Percentiles rank a stretch among this genome's conserved stretches.
Evolutionary conservation across 2,888 invertebrate genomes (phyloP).

Genomic region (Linyphia triangularis): DNA sequence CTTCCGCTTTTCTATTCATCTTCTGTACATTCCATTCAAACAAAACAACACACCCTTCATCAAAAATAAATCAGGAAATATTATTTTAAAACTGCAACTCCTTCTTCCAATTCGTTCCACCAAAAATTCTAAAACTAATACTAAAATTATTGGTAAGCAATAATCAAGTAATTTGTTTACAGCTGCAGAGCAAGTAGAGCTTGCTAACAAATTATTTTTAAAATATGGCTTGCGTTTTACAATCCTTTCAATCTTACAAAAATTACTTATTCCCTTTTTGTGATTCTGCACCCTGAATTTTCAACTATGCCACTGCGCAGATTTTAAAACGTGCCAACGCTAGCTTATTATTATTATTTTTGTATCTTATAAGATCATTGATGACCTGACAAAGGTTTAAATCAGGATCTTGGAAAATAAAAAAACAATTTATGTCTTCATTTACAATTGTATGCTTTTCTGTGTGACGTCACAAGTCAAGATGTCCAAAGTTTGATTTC

Average conservation of each 20-base stretch:
- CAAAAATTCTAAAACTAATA: constrained; percentile 1
- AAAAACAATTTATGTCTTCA: constrained; percentile 66
- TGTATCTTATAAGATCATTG: constrained; percentile 76
- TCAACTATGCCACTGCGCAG: constrained; percentile 63
- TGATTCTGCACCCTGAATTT: constrained; percentile 34
- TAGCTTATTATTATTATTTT: constrained; percentile 70
- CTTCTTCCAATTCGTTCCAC: neutral
- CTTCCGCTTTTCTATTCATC: constrained; percentile 58
- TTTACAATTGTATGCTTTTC: constrained; percentile 60
- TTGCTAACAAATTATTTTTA: constrained; percentile 53
- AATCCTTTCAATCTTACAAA: neutral
- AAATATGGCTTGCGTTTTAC: neutral
- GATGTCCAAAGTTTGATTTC: constrained; percentile 36
- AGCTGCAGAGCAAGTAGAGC: constrained; percentile 63
- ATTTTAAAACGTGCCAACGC: constrained; percentile 69
- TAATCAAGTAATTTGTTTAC: constrained; percentile 1
- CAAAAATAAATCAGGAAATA: constrained; percentile 8
- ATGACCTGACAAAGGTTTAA: neutral
- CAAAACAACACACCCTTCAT: constrained; percentile 39
- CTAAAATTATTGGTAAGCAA: constrained; percentile 28
- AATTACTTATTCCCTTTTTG: constrained; percentile 1
- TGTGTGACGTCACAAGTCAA: constrained; percentile 49
- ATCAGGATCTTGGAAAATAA: constrained; percentile 11
- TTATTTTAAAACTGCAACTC: neutral
- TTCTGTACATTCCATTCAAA: constrained; percentile 69